These are phyloP conservation scores for Arizona elegans DNA, from an alignment of 2,113 vertebrate species.

Conservation along the genomic window DNA sequence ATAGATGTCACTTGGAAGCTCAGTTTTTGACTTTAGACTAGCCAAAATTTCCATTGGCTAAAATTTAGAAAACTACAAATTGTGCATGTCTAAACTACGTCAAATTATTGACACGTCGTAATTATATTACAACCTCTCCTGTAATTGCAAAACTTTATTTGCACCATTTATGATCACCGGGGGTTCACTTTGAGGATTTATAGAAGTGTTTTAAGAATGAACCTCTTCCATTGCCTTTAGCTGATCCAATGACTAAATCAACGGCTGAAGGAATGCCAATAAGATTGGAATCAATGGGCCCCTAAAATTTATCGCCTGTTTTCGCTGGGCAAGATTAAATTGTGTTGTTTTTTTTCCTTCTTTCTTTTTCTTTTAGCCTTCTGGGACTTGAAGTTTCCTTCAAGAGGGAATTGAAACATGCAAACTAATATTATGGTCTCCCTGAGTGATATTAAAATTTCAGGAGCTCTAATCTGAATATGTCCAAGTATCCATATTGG, in stretches of 20 bases:
- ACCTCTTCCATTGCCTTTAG: constrained; percentile 57
- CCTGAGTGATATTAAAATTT: constrained; percentile 21
- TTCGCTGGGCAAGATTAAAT: constrained; percentile 73
- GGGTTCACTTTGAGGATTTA: constrained; percentile 74
- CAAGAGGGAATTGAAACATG: constrained; percentile 51
- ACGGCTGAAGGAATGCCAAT: constrained; percentile 72
- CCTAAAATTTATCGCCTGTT: constrained; percentile 74
- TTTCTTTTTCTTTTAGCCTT: constrained; percentile 36
- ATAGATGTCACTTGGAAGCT: background rate
- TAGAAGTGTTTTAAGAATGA: constrained; percentile 75
- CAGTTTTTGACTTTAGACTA: background rate
- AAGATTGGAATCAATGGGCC: constrained; percentile 72
- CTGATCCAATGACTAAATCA: constrained; percentile 76
- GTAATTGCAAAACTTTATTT: constrained; percentile 74
- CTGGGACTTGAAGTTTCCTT: constrained; percentile 55
- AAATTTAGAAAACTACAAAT: constrained; percentile 42
- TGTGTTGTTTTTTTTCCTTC: constrained; percentile 21
- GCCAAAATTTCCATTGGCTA: background rate
- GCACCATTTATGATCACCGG: constrained; percentile 57
- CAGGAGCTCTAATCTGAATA: background rate
- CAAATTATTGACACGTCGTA: constrained; percentile 43
- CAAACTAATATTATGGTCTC: constrained; percentile 43
- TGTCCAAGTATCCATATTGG: background rate
- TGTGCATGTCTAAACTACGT: constrained; percentile 16
- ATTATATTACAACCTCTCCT: constrained; percentile 56